A percentile compares a stretch with the other conserved stretches of the same genome.
Conservation (phyloP, 2,888 invertebrate genomes). For the Drosophila lacicola region DNA sequence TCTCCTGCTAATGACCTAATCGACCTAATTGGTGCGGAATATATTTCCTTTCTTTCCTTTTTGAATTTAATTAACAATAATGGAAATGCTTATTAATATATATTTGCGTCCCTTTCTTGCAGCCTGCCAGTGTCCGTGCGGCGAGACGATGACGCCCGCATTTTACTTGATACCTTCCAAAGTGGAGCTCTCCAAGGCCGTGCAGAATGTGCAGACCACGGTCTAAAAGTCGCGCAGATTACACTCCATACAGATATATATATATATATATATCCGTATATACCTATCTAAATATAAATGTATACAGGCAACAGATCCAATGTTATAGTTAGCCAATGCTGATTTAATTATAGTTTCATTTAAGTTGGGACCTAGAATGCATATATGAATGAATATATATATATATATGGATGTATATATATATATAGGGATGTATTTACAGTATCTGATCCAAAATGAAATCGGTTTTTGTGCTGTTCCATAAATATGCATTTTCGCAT, state of each 20-base stretch:
- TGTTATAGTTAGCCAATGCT: slow-evolving; percentile 60
- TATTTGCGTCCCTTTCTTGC: slow-evolving; percentile 37
- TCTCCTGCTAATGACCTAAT: too few relatives aligned
- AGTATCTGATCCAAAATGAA: slow-evolving; percentile 27
- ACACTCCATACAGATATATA: slow-evolving; percentile 3
- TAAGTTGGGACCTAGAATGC: neutral
- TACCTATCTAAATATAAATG: slow-evolving; percentile 1
- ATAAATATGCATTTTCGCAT: slow-evolving; percentile 48
- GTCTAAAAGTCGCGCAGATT: slow-evolving; percentile 85
- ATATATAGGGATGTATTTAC: neutral
- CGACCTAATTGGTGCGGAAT: too few relatives aligned
- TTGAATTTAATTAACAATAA: too few relatives aligned
- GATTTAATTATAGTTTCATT: slow-evolving; percentile 25
- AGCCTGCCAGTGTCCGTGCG: slow-evolving; percentile 96
- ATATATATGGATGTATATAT: neutral
- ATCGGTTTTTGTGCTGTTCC: slow-evolving; percentile 55
- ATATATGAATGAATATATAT: neutral
- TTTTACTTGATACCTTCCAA: slow-evolving; percentile 96
- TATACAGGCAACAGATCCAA: slow-evolving; percentile 18
- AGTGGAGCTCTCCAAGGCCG: slow-evolving; percentile 95
- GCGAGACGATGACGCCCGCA: slow-evolving; percentile 94
- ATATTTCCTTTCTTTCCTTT: too few relatives aligned
- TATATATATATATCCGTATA: neutral
- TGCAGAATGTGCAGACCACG: slow-evolving; percentile 94
- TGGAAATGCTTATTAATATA: neutral